Evolutionary conservation across 2,888 invertebrate species (phyloP), one percentile per base, ranked within the genome.

Genomic region (Cataglyphis albicans): DNA sequence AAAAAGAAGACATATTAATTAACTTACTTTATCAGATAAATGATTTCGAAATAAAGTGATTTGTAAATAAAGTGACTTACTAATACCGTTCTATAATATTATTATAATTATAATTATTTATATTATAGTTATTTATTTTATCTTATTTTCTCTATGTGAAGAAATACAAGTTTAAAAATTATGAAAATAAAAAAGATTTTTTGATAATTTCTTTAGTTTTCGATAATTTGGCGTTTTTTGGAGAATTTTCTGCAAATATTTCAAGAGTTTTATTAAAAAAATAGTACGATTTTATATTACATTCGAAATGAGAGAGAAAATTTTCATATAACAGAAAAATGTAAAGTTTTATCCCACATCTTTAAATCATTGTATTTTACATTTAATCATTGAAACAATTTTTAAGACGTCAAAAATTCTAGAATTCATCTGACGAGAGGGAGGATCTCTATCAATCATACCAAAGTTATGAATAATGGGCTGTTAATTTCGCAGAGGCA

Each of bases 381-480:
- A 32, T 9, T 38, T 5, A 21, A 12, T 21, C 18, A 6, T 12
- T 0, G 12, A 4, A 64, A 64, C 15, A 21, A 32, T 10, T 64
- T 21, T 7, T 21, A 12, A 41, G 41, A 12, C 12, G 3, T 12
- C 3, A 35, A 12, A 41, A 48, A n/a, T 15, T 48, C 18, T 48
- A n/a, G 5, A 48, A 18, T 48, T 48, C 48, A n/a, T 48, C 6
- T 5, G 48, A 48, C 29, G 29, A 29, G 29, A 29, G 2, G 48
- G 48, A 7, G 6, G 15, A 25, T 18, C 38, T 18, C 25, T 25
- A 57, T 25, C 38, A 72, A 25, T 78, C 59, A 57, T 70, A 67
- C 48, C 12, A 32, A 52, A 68, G 29, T 32, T 78, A 25, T 3
- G 57, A 25, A 25, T 44, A 78, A 78, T 32, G 32, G 59, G 21